Evolutionary conservation across 2,797 vertebrate species (phyloP).

Genomic region (Ambastaia sidthimunki): DNA sequence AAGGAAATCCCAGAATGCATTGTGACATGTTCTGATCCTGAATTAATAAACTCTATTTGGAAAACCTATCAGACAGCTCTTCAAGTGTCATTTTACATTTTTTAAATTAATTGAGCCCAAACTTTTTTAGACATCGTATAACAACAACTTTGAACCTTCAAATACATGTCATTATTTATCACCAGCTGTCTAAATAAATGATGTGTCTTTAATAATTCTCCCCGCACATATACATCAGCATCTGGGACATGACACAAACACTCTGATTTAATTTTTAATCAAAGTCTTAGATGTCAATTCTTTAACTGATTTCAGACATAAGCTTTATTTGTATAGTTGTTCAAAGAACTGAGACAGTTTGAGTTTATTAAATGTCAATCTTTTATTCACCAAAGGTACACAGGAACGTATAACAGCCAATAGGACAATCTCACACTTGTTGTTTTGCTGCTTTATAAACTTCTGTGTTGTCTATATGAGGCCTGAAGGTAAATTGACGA

Average conservation of each 20-base stretch:
- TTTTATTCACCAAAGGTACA: neutral
- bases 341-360: neutral
- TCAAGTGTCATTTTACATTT: constrained; percentile 2
- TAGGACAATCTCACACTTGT: constrained; percentile 7
- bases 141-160: neutral
- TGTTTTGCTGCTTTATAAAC: constrained; percentile 15
- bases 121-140: neutral
- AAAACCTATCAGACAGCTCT: neutral
- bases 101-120: neutral
- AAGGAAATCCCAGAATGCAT: neutral
- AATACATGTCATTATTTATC: neutral
- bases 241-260: constrained; percentile 14
- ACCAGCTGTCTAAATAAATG: constrained; percentile 14
- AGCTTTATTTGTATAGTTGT: neutral
- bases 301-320: neutral
- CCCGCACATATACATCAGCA: neutral
- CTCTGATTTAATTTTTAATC: constrained; percentile 15
- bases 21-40: neutral
- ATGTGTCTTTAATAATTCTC: neutral
- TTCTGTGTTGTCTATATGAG: neutral
- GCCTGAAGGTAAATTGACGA: neutral
- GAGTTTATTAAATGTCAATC: constrained; percentile 28
- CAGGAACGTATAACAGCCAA: constrained; percentile 1
- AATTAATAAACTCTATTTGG: too few species aligned
- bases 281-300: constrained; percentile 16